phyloP scores from a whole-genome alignment of 2,888 invertebrate species.

The Sericinus montela region DNA sequence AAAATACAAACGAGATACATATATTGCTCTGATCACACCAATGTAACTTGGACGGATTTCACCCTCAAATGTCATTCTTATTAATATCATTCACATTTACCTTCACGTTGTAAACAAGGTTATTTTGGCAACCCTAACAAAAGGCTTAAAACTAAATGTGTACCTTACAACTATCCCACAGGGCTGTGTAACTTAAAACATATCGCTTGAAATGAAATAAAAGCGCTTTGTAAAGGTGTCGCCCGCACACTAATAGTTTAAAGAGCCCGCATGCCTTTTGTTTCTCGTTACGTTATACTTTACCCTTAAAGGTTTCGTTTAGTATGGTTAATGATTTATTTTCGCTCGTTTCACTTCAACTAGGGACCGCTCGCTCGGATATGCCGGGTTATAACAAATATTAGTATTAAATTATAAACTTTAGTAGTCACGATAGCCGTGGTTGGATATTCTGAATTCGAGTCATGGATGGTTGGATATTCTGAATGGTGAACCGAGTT shows the following conservation, averaged over 20 bases:
- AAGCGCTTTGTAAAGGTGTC: constrained; percentile 66
- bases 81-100: too few relatives aligned
- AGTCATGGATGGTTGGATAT: too few relatives aligned
- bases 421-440: too few relatives aligned
- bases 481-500: too few relatives aligned
- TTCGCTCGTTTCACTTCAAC: constrained; percentile 4
- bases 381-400: too few relatives aligned
- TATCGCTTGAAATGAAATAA: constrained; percentile 64
- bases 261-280: constrained; percentile 29
- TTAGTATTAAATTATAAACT: too few relatives aligned
- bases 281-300: constrained; percentile 12
- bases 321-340: constrained; percentile 1
- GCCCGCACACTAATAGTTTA: constrained; percentile 44
- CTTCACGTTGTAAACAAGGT: too few relatives aligned
- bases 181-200: constrained; percentile 43
- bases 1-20: too few relatives aligned
- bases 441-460: too few relatives aligned
- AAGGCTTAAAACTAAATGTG: constrained; percentile 38
- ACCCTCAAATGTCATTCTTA: too few relatives aligned
- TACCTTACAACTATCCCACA: constrained; percentile 42
- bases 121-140: constrained; percentile 21
- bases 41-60: too few relatives aligned
- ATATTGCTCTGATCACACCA: too few relatives aligned
- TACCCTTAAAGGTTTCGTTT: constrained; percentile 7
- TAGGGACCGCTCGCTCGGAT: neutral